phyloP scores from a whole-genome alignment of 2,797 vertebrate species.

The Coregonus ussuriensis region DNA sequence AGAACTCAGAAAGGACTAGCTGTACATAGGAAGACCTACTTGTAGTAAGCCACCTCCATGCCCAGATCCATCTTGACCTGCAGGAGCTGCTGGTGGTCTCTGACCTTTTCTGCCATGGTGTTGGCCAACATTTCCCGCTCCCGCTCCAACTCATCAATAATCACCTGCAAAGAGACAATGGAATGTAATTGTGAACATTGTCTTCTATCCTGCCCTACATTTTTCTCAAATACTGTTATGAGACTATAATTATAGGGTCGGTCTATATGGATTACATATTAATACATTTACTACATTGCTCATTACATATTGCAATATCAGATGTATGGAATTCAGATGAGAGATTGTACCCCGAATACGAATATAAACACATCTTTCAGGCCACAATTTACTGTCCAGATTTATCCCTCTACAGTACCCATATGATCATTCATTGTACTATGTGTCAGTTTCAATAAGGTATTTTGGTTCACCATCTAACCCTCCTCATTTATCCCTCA shows the following conservation, averaged over 20 bases:
- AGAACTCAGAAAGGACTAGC: neutral
- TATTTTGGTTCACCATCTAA: neutral
- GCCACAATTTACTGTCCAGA: neutral
- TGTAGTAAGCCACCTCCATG: conserved; percentile 92
- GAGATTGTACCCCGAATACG: neutral
- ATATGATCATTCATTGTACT: neutral
- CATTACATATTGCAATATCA: neutral
- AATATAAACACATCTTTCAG: neutral
- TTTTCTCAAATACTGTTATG: neutral
- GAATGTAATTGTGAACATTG: neutral
- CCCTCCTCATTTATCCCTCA: neutral
- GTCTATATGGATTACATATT: too few species aligned
- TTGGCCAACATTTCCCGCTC: conserved; percentile 82
- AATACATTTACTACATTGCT: neutral
- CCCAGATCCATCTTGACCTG: conserved; percentile 90
- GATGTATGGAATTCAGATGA: neutral
- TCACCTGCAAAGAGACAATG: conserved; percentile 71
- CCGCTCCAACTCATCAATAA: conserved; percentile 84
- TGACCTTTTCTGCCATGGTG: conserved; percentile 81
- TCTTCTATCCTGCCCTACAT: neutral
- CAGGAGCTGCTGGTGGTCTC: conserved; percentile 89
- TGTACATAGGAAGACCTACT: conserved; percentile 71
- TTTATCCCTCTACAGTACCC: neutral
- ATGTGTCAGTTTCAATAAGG: neutral
- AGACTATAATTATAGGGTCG: too few species aligned